These are phyloP conservation scores for Spodoptera picta DNA, from an alignment of 2,888 invertebrate genomes.

Conservation along the genomic window DNA sequence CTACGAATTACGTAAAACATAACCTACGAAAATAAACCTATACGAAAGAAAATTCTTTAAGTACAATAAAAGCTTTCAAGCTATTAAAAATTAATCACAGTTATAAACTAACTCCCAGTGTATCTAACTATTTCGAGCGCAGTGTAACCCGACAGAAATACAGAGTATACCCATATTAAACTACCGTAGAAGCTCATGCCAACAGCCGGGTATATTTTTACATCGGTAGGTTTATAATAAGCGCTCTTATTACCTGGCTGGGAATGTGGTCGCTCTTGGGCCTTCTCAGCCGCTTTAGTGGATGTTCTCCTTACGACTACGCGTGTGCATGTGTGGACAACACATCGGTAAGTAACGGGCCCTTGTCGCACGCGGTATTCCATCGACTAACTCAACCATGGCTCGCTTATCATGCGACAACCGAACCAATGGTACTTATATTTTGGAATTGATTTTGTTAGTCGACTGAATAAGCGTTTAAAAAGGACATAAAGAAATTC, in stretches of 20 bases:
- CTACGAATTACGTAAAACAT: conserved; percentile 63
- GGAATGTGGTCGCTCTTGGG: conserved; percentile 89
- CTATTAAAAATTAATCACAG: conserved; percentile 59
- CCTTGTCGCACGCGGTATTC: conserved; percentile 70
- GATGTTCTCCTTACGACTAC: conserved; percentile 89
- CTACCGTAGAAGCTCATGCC: conserved; percentile 84
- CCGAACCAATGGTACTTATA: conserved; percentile 12
- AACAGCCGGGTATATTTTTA: conserved; percentile 75
- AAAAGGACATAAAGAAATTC: conserved; percentile 69
- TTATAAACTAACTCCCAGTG: conserved; percentile 53
- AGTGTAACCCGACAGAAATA: conserved; percentile 77
- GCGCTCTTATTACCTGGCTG: conserved; percentile 88
- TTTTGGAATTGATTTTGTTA: conserved; percentile 60
- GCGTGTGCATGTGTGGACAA: conserved; percentile 88
- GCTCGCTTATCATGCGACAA: conserved; percentile 4
- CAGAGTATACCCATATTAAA: conserved; percentile 70
- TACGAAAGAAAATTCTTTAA: conserved; percentile 43
- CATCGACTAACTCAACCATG: conserved; percentile 69
- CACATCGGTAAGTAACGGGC: conserved; percentile 85
- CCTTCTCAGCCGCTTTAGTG: conserved; percentile 89
- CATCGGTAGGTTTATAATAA: conserved; percentile 76
- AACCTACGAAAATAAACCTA: conserved; percentile 64
- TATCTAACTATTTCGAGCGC: conserved; percentile 71
- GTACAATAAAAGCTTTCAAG: conserved; percentile 55
- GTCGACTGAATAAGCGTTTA: conserved; percentile 74